Conservation (phyloP, 2,797 vertebrate species). For the Poeciliopsis infans region DNA sequence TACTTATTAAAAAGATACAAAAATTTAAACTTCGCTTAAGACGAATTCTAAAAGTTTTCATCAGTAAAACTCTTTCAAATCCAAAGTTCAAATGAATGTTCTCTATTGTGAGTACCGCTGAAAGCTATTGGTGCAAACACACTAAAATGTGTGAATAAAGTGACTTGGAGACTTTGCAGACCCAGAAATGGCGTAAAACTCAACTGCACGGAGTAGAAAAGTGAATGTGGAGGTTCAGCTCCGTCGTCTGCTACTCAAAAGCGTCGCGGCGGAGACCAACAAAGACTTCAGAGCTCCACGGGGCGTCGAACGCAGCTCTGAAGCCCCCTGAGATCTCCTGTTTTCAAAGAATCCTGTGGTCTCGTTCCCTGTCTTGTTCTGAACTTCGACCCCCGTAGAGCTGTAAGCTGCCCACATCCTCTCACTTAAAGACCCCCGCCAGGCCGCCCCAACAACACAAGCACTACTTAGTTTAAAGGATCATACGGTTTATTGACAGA, state of each 20-base stretch:
- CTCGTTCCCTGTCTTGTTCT: conserved; percentile 60
- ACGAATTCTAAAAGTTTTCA: neutral
- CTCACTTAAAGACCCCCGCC: conserved; percentile 68
- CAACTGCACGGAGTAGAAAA: conserved; percentile 2
- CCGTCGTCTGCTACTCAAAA: conserved; percentile 18
- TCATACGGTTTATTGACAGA: conserved; percentile 1
- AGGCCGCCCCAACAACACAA: conserved; percentile 30
- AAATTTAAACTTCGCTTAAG: no score
- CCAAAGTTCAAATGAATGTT: neutral
- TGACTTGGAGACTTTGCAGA: neutral
- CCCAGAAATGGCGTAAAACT: neutral
- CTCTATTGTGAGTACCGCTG: no score
- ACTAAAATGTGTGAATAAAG: neutral
- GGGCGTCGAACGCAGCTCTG: conserved; percentile 45
- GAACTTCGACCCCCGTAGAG: conserved; percentile 68
- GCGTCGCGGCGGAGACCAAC: conserved; percentile 45
- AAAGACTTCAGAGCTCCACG: conserved; percentile 36
- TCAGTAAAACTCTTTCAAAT: neutral
- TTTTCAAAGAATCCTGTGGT: conserved; percentile 85
- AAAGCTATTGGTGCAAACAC: neutral
- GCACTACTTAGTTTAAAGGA: neutral
- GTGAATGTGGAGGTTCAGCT: conserved; percentile 14
- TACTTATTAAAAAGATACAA: neutral
- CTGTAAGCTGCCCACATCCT: conserved; percentile 77
- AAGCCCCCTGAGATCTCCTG: conserved; percentile 80